These are phyloP conservation scores for Zingel zingel DNA, from an alignment of 2,113 vertebrate species.

Conservation along the genomic window DNA sequence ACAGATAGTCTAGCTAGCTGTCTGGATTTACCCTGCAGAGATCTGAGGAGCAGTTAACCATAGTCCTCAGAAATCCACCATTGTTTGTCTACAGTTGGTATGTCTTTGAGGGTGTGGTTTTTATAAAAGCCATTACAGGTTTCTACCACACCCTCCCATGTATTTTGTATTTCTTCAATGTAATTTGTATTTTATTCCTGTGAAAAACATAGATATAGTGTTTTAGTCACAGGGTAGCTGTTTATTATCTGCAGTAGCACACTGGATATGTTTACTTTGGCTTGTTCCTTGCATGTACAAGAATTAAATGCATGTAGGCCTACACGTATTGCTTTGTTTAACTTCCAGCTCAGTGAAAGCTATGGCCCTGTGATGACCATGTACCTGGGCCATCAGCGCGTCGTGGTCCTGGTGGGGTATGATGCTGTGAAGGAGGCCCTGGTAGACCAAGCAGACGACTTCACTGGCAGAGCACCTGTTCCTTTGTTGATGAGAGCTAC, in stretches of 20 bases:
- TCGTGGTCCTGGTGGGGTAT: constrained; percentile 79
- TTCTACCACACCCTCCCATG: no score
- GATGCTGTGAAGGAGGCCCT: constrained; percentile 80
- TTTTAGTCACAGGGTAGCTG: background rate
- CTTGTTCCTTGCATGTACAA: background rate
- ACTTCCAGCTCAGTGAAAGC: constrained; percentile 68
- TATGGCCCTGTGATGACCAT: constrained; percentile 77
- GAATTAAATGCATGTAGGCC: background rate
- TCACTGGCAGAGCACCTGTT: constrained; percentile 69
- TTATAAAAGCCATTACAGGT: no score
- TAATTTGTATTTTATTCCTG: background rate
- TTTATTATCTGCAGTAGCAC: background rate
- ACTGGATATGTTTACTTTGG: background rate
- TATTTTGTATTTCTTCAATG: no score
- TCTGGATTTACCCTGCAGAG: no score
- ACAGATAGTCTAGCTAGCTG: no score
- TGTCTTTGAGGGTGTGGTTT: no score
- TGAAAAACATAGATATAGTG: background rate
- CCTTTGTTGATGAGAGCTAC: constrained; percentile 56
- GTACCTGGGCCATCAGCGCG: constrained; percentile 70
- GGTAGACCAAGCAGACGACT: constrained; percentile 81
- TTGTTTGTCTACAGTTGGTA: no score
- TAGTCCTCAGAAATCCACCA: no score
- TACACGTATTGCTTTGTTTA: background rate
- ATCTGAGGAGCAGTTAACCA: no score